Evolutionary conservation across 2,113 vertebrate species (phyloP), one percentile per base, ranked within the genome.

Genomic region (Aphelocoma coerulescens): DNA sequence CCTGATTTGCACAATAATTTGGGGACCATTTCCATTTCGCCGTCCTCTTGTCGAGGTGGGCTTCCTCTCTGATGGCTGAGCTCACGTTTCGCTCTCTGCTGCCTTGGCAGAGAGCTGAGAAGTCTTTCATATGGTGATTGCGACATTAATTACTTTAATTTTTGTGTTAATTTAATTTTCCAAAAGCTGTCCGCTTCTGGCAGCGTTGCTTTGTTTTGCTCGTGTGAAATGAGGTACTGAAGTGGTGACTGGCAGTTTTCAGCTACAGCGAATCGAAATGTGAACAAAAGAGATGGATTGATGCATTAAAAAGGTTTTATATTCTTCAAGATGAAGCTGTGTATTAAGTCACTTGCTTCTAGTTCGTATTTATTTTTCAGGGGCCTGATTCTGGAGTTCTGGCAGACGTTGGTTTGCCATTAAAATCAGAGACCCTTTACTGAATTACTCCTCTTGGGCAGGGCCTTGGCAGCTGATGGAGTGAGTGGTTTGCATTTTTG

Each of bases 1-100:
- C 71, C 75, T 77, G n/a, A 97, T 97, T 97, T 96, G 76, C 94
- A 97, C 81, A 88, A 95, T 52, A 96, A 94, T 95, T 93, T 81
- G 91, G 69, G 74, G 57, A 35, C 35, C 48, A 52, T 94, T 96
- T 97, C 90, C 91, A 88, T 96, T 95, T 84, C 14, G 44, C 65
- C 54, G 41, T 74, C 43, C 92, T 74, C 18, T 67, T 65, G 63
- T 28, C 59, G 51, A 83, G 61, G 32, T 94, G 88, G 61, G 78
- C 85, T 95, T 96, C 72, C 80, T 91, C 52, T 77, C 68, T 76
- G 74, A 79, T 83, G 74, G 20, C 55, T 57, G 14, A 39, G 16
- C 71, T 85, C 33, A 3, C 4, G 0, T 48, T 82, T 68, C 46
- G 22, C 63, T 68, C 66, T 30, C 5, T 20, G 52, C n/a, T 58